Conservation (phyloP, 2,888 invertebrate species). For the Smittia aterrima region DNA sequence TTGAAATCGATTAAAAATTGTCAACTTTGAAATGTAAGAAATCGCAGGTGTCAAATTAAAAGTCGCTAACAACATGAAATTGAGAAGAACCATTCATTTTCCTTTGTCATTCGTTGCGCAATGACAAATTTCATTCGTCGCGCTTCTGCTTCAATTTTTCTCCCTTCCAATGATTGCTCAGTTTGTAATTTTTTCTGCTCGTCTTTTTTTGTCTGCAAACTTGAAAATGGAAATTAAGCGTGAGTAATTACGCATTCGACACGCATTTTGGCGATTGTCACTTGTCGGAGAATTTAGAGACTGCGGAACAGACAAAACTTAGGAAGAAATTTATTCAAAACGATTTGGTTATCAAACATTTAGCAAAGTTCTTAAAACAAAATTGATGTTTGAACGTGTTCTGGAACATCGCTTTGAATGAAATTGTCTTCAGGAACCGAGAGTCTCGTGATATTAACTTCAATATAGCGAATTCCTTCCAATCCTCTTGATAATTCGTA, state of each 20-base stretch:
- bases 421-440: neutral
- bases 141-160: neutral
- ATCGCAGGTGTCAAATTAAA: neutral
- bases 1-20: neutral
- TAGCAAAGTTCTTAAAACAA: too few relatives aligned
- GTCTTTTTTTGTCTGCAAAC: neutral
- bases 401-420: neutral
- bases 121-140: neutral
- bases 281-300: neutral
- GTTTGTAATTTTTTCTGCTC: neutral
- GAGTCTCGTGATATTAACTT: neutral
- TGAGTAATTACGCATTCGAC: neutral
- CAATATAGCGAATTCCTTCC: neutral
- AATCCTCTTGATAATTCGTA: neutral
- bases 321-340: too few relatives aligned
- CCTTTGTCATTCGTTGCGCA: neutral
- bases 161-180: neutral
- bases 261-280: neutral
- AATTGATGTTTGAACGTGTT: too few relatives aligned
- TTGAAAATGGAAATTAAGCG: conserved; percentile 3
- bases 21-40: neutral
- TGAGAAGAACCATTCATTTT: neutral
- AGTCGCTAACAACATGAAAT: neutral
- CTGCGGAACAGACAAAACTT: too few relatives aligned
- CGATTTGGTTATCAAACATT: too few relatives aligned